phyloP scores from a whole-genome alignment of 2,888 invertebrate genomes.

The Drosophila flavopinicola region DNA sequence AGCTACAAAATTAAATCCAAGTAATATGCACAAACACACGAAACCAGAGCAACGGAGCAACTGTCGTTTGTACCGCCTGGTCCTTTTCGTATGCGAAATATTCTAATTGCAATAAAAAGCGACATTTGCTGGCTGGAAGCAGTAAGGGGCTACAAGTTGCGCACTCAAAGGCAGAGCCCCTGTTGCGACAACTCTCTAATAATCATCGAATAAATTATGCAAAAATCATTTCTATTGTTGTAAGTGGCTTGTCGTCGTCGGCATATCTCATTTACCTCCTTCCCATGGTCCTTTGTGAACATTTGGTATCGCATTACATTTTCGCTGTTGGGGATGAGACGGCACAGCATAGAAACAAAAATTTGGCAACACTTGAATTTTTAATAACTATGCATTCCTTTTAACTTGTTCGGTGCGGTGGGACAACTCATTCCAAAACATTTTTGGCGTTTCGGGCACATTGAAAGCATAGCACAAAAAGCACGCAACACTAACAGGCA shows the following conservation, averaged over 20 bases:
- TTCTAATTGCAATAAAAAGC: constrained; percentile 80
- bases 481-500: neutral
- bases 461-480: neutral
- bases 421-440: constrained; percentile 1
- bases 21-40: constrained; percentile 74
- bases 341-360: constrained; percentile 20
- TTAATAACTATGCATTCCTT: constrained; percentile 71
- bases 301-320: constrained; percentile 72
- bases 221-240: constrained; percentile 82
- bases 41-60: constrained; percentile 49
- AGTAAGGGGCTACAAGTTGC: constrained; percentile 20
- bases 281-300: constrained; percentile 16
- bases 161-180: constrained; percentile 50
- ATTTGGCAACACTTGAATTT: constrained; percentile 79
- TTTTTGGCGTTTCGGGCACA: neutral
- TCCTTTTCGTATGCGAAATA: constrained; percentile 57
- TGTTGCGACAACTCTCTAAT: constrained; percentile 72
- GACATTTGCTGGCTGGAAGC: constrained; percentile 51
- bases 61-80: neutral
- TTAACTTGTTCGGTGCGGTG: constrained; percentile 16
- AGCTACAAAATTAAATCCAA: constrained; percentile 73
- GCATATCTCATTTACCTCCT: constrained; percentile 39
- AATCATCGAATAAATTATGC: constrained; percentile 85
- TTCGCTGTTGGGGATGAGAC: constrained; percentile 17
- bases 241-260: constrained; percentile 70